phyloP scores from a whole-genome alignment of 2,888 invertebrate species.

The Tipula helvola region DNA sequence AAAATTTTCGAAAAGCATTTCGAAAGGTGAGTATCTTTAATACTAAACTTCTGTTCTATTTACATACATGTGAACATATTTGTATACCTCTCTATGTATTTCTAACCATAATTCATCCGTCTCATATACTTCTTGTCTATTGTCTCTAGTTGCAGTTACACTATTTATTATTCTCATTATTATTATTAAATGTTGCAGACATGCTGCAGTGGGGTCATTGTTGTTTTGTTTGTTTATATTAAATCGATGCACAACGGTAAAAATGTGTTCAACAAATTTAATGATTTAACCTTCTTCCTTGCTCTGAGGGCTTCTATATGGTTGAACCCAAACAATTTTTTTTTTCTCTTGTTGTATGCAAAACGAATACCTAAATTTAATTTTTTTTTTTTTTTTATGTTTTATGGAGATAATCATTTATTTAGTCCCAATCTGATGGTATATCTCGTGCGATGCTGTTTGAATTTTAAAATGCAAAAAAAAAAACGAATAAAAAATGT shows the following conservation, averaged over 20 bases:
- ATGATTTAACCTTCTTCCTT: too few species aligned
- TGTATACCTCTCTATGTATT: neutral
- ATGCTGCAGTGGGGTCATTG: neutral
- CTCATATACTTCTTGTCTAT: neutral
- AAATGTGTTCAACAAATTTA: neutral
- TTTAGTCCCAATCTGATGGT: neutral
- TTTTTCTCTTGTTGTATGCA: neutral
- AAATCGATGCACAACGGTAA: neutral
- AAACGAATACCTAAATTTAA: neutral
- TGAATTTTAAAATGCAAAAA: too few species aligned
- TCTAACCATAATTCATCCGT: neutral
- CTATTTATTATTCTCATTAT: neutral
- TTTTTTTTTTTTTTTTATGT: too few species aligned
- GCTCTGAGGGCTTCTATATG: too few species aligned
- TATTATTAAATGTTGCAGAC: neutral
- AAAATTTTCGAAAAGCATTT: conserved; percentile 88
- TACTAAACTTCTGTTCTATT: neutral
- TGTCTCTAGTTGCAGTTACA: neutral
- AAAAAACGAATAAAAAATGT: too few species aligned
- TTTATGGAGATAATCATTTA: neutral
- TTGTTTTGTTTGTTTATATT: neutral
- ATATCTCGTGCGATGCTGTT: neutral
- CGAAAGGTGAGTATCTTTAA: conserved; percentile 38
- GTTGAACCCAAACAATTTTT: too few species aligned
- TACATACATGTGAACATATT: neutral